These are phyloP conservation scores for Lordiphosa stackelbergi DNA, from an alignment of 1,140 invertebrate species.

Conservation along the genomic window DNA sequence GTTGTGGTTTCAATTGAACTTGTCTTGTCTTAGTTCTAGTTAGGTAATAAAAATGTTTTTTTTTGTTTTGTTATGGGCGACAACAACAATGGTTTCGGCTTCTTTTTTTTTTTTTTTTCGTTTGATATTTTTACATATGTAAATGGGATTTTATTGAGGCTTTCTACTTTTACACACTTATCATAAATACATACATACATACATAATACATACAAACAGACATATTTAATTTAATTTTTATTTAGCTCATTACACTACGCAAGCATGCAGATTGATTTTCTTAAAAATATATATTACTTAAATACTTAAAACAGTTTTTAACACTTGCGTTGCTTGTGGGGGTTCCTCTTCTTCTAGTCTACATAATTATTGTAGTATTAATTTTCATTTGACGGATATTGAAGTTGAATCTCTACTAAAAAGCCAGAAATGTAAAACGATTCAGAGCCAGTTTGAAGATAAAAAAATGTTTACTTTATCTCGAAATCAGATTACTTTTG, in stretches of 20 bases:
- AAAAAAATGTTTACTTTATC: too few relatives aligned
- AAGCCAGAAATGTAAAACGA: constrained; percentile 7
- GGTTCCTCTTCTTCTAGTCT: neutral
- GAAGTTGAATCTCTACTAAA: constrained; percentile 6
- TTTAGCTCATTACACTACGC: constrained; percentile 31
- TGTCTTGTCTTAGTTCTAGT: constrained; percentile 28
- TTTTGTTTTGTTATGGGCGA: constrained; percentile 4
- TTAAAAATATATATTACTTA: constrained; percentile 10
- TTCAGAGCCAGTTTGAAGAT: neutral
- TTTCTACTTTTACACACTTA: constrained; percentile 6
- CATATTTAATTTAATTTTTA: constrained; percentile 8
- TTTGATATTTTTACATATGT: constrained; percentile 2
- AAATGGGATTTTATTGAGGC: neutral
- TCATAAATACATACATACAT: constrained; percentile 13
- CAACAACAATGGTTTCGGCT: constrained; percentile 15
- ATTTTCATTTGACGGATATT: constrained; percentile 7
- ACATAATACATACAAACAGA: constrained; percentile 45
- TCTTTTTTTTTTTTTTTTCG: neutral
- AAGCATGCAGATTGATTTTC: constrained; percentile 43
- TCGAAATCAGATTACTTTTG: too few relatives aligned
- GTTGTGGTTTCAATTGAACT: constrained; percentile 40
- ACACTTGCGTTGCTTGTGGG: too few relatives aligned
- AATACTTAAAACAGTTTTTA: constrained; percentile 10
- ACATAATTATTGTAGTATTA: neutral
- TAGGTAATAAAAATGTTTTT: constrained; percentile 14